Conservation (phyloP, 2,797 vertebrate genomes). For the Gymnocypris eckloni region DNA sequence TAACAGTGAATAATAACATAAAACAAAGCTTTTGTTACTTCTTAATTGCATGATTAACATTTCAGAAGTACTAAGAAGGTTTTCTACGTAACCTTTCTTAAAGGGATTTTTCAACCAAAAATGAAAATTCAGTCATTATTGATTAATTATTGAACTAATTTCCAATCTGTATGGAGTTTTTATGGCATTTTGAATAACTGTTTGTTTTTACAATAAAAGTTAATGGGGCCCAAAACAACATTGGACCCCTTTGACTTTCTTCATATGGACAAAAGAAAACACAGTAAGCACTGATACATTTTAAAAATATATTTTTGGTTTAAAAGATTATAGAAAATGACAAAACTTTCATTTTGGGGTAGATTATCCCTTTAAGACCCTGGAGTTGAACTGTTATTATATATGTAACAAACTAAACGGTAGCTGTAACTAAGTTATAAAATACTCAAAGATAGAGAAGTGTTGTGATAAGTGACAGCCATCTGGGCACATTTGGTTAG, state of each 20-base stretch:
- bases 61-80: not conserved
- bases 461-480: slow-evolving; percentile 74
- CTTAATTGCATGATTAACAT: not conserved
- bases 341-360: not conserved
- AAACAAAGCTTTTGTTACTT: not conserved
- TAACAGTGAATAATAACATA: not conserved
- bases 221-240: not conserved
- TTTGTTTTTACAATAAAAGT: not conserved
- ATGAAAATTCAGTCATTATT: not conserved
- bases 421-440: slow-evolving; percentile 70
- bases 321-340: not conserved
- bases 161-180: not conserved
- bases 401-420: slow-evolving; percentile 63
- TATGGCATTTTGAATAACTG: not conserved
- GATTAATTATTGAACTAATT: not conserved
- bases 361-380: not conserved
- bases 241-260: not conserved
- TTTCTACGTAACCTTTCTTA: not conserved
- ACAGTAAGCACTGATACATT: not conserved
- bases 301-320: not conserved
- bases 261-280: not conserved
- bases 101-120: not conserved
- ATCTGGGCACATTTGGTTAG: slow-evolving; percentile 54
- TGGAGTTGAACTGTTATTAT: not conserved
- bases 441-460: slow-evolving; percentile 43